Percentiles rank a stretch among this genome's conserved stretches.
These are phyloP conservation scores for Alauda arvensis DNA, from an alignment of 2,797 vertebrate species.

Conservation along the genomic window DNA sequence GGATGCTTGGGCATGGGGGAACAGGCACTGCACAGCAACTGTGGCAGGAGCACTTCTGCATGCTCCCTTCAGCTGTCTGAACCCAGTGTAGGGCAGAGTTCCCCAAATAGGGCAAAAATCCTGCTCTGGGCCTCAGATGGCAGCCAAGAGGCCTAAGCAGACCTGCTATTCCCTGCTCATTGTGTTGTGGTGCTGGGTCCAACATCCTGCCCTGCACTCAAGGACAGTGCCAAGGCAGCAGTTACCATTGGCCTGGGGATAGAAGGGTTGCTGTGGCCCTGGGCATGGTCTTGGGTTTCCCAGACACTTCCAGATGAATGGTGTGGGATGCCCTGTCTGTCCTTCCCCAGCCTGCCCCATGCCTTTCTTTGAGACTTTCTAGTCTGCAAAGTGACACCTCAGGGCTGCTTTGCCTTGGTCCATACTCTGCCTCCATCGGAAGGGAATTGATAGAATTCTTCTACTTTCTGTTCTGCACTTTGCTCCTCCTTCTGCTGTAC, in stretches of 20 bases:
- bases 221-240: background rate
- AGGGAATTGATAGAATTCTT: background rate
- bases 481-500: background rate
- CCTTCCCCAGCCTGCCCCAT: background rate
- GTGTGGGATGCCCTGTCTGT: background rate
- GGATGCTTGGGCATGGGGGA: background rate
- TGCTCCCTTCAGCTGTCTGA: background rate
- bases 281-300: background rate
- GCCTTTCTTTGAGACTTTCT: background rate
- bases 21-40: fast-evolving
- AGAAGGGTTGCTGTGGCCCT: background rate
- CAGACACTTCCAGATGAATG: background rate
- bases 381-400: background rate
- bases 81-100: background rate
- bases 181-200: background rate
- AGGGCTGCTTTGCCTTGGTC: background rate
- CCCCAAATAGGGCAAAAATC: background rate
- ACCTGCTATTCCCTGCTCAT: background rate
- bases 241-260: background rate
- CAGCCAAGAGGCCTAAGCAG: background rate
- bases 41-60: background rate
- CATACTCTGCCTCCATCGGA: background rate
- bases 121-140: background rate
- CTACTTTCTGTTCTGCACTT: background rate
- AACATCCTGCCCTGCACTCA: background rate